Evolutionary conservation across 2,888 invertebrate species (phyloP).

Genomic region (Drosophila imparisetae): DNA sequence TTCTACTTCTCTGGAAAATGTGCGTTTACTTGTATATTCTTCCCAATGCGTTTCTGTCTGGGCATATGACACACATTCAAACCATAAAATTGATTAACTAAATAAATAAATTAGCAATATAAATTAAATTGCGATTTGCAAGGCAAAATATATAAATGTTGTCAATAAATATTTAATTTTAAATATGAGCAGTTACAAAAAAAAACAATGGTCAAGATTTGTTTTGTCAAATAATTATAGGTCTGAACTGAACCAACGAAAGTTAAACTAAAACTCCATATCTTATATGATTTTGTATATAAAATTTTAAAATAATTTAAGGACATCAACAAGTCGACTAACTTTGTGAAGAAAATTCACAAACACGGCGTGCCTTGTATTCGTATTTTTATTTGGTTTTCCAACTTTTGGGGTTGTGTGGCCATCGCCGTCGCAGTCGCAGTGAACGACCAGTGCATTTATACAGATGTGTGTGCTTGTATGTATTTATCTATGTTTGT

Average conservation of each 20-base stretch:
- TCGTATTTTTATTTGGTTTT: conserved; percentile 76
- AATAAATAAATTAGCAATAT: neutral
- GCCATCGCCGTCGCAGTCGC: conserved; percentile 52
- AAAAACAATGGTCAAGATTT: neutral
- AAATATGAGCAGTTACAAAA: neutral
- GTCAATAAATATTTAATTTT: neutral
- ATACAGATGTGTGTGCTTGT: conserved; percentile 19
- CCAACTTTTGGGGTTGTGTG: conserved; percentile 79
- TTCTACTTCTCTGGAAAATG: conserved; percentile 81
- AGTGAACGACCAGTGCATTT: conserved; percentile 60
- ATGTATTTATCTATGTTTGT: conserved; percentile 39
- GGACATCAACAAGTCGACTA: conserved; percentile 46
- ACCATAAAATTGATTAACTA: neutral
- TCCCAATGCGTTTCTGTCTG: conserved; percentile 62
- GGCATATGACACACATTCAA: conserved; percentile 56
- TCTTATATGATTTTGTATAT: neutral
- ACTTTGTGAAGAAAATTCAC: conserved; percentile 39
- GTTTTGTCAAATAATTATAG: neutral
- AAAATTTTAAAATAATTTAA: conserved; percentile 1
- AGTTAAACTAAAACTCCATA: neutral
- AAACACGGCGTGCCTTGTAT: conserved; percentile 68
- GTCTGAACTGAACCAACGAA: neutral
- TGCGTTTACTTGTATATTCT: conserved; percentile 74
- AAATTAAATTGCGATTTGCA: neutral
- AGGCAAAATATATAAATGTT: neutral